These are phyloP conservation scores for Asbolus verrucosus DNA, from an alignment of 1,140 invertebrate species.

Conservation along the genomic window DNA sequence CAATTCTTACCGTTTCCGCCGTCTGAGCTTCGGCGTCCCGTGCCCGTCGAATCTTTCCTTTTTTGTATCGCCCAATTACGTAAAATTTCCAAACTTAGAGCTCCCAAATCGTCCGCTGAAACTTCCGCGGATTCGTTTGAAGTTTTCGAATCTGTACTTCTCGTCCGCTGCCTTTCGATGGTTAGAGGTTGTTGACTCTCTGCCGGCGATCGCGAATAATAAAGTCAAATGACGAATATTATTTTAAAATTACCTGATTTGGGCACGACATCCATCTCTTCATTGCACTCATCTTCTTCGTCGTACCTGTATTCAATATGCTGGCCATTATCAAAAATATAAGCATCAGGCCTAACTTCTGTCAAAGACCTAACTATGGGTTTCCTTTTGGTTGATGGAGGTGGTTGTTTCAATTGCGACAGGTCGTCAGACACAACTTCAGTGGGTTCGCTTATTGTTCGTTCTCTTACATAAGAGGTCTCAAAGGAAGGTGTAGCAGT, in stretches of 20 bases:
- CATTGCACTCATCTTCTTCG: constrained; percentile 65
- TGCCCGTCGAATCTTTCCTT: constrained; percentile 59
- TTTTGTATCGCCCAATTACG: constrained; percentile 55
- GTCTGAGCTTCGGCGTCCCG: constrained; percentile 68
- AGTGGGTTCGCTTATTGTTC: constrained; percentile 64
- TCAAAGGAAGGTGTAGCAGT: constrained; percentile 48
- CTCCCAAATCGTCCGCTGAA: constrained; percentile 60
- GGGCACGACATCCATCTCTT: constrained; percentile 59
- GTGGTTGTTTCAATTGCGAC: constrained; percentile 55
- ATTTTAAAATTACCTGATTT: constrained; percentile 63
- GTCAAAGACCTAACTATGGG: constrained; percentile 69
- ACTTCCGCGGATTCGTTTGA: constrained; percentile 59
- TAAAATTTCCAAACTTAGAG: constrained; percentile 58
- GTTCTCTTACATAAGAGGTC: constrained; percentile 61
- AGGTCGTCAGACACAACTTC: constrained; percentile 67
- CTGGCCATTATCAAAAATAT: constrained; percentile 69
- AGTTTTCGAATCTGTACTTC: constrained; percentile 62
- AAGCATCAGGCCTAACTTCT: constrained; percentile 72
- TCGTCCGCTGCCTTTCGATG: constrained; percentile 58
- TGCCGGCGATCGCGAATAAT: constrained; percentile 13
- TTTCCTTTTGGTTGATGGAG: constrained; percentile 40
- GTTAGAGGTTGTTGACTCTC: constrained; percentile 58
- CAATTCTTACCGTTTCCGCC: constrained; percentile 68
- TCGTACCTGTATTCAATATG: constrained; percentile 69
- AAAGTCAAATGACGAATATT: neutral